A percentile compares a stretch with the other conserved stretches of the same genome.
Evolutionary conservation across 2,797 vertebrate genomes (phyloP).

Genomic region (Macroramphosus scolopax): DNA sequence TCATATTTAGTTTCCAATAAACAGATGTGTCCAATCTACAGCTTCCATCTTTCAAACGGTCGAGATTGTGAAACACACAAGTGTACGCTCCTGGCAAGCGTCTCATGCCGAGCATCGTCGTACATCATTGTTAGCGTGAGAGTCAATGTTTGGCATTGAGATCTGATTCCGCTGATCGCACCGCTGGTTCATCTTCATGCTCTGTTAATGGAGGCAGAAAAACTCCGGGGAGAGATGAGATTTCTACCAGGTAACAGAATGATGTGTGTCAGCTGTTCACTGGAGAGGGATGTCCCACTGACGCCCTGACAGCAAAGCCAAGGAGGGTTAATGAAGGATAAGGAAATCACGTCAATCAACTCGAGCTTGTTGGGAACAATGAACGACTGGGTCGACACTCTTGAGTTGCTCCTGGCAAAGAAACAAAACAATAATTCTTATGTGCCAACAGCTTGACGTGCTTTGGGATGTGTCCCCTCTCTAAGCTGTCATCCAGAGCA

Average conservation of each 20-base stretch:
- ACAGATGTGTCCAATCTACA: constrained; percentile 58
- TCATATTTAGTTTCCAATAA: constrained; percentile 69
- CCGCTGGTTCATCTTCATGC: no score
- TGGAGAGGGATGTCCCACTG: constrained; percentile 43
- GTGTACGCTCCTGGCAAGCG: no score
- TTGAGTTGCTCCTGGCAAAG: constrained; percentile 42
- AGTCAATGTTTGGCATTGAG: not conserved
- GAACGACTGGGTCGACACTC: constrained; percentile 53
- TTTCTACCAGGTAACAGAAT: constrained; percentile 41
- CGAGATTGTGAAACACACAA: no score
- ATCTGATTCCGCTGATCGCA: no score
- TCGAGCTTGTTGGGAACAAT: constrained; percentile 38
- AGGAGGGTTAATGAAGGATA: constrained; percentile 44
- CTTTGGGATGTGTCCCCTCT: constrained; percentile 69
- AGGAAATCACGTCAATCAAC: constrained; percentile 68
- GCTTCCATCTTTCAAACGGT: constrained; percentile 29
- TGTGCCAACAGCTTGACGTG: constrained; percentile 66
- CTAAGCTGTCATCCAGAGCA: constrained; percentile 74
- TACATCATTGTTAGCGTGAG: not conserved
- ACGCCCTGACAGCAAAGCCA: constrained; percentile 45
- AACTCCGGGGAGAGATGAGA: no score
- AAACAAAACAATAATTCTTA: constrained; percentile 61
- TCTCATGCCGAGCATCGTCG: not conserved
- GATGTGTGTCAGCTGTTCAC: constrained; percentile 54
- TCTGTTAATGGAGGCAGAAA: no score